A percentile compares a stretch with the other conserved stretches of the same genome.
These are phyloP conservation scores for Bombus picipes DNA, from an alignment of 1,140 invertebrate species.

Conservation along the genomic window DNA sequence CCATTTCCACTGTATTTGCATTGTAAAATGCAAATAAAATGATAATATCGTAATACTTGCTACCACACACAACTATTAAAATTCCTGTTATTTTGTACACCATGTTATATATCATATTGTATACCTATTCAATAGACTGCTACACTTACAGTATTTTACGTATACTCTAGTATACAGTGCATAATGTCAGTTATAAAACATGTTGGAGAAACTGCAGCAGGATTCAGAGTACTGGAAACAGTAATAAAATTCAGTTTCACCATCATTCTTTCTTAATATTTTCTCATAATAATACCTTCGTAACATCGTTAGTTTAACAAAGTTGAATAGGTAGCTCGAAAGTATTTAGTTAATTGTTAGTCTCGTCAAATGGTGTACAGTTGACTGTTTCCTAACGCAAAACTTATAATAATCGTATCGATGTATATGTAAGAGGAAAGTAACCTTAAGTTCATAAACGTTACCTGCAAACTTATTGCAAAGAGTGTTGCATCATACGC, in stretches of 20 bases:
- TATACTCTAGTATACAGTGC: background rate
- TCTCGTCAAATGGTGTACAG: background rate
- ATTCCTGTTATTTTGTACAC: background rate
- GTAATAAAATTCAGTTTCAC: constrained; percentile 46
- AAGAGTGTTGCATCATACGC: background rate
- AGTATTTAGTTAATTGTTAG: constrained; percentile 27
- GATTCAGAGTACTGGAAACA: constrained; percentile 13
- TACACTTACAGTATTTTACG: background rate
- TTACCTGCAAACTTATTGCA: background rate
- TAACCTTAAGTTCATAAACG: background rate
- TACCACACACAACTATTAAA: background rate
- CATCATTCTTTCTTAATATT: constrained; percentile 24
- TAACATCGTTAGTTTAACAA: constrained; percentile 31
- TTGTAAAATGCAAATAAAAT: no score
- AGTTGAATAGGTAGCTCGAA: constrained; percentile 9
- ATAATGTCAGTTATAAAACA: constrained; percentile 10
- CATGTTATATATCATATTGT: background rate
- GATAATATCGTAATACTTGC: no score
- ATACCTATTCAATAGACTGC: background rate
- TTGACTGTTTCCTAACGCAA: background rate
- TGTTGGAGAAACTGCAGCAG: constrained; percentile 11
- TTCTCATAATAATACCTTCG: constrained; percentile 8
- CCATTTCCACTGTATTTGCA: background rate
- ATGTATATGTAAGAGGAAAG: background rate
- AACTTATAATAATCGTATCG: background rate